phyloP scores from a whole-genome alignment of 2,797 vertebrate genomes.

The Momotus momota region DNA sequence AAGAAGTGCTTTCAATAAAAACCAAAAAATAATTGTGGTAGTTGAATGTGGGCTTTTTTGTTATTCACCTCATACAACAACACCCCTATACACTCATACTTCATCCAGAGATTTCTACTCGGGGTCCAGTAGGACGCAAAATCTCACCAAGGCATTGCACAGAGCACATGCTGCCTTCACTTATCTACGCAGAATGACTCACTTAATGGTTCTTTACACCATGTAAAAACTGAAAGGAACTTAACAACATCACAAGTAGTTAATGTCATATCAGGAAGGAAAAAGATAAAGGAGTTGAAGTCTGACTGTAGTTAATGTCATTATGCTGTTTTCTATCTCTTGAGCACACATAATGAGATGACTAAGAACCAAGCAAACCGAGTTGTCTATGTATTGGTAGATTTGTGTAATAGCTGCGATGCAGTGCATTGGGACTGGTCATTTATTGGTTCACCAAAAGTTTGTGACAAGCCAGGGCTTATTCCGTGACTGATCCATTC shows the following conservation, averaged over 20 bases:
- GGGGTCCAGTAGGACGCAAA: neutral
- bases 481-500: slow-evolving; percentile 5
- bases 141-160: neutral
- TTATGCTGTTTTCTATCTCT: neutral
- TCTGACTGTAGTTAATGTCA: neutral
- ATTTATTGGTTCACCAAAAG: slow-evolving; percentile 6
- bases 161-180: neutral
- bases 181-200: neutral
- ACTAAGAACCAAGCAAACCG: neutral
- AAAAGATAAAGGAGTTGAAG: neutral
- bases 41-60: neutral
- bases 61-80: neutral
- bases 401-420: neutral
- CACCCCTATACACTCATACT: neutral
- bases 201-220: neutral
- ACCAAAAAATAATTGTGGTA: neutral
- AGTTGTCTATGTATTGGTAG: neutral
- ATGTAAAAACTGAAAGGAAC: neutral
- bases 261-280: neutral
- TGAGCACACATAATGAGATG: neutral
- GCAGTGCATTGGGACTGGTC: neutral
- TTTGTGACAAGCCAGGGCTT: slow-evolving; percentile 27
- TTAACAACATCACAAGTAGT: neutral
- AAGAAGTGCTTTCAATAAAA: neutral
- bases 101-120: neutral